Base-by-base conservation (phyloP, 2,113 vertebrate species). In the Saimiri boliviensis region DNA sequence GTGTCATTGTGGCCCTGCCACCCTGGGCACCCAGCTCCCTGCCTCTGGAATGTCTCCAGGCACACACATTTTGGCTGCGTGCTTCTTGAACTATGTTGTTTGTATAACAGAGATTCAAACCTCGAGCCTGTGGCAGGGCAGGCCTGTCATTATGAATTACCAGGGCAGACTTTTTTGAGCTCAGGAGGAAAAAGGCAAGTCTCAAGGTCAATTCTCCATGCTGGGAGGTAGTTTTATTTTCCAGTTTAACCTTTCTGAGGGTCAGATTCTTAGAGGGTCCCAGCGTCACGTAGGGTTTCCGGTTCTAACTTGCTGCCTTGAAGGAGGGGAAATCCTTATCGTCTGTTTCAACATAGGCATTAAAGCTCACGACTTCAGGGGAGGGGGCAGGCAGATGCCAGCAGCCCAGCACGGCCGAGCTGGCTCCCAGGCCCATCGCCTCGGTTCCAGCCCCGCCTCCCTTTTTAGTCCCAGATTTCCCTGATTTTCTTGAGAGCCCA, bases 401-500 rank as follows among this genome's bases (percentile, higher is more conserved):
- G 20, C 6, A n/a, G 79, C 4, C 1, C 3, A 35, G 12, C 16
- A 10, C 1, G 12, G 42, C 3, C 3, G 3, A 7, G 37, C 2
- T 10, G 17, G 45, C 76, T 35, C 30, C 11, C 5, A 10, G 73
- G 63, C 32, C 52, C 4, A 1, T 8, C 25, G 0, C 8, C 10
- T 37, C 3, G 25, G 14, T 7, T 30, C 5, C 54, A 12, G 73
- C 9, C 35, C 27, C 27, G 19, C 2, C 1, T 49, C 40, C 58
- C 23, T 68, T 25, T 37, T 4, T 3, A 16, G 56, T 68, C 47
- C 63, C 47, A 37, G 52, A 27, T n/a, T 37, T 68, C 80, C 76
- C 54, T 37, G 5, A 23, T 35, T 74, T 70, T 89, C 80, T 70
- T 25, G 5, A 42, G 7, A 89, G 37, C 32, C 42, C 2, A 0